These are phyloP conservation scores for Gavia stellata DNA, from an alignment of 2,113 vertebrate species.

Conservation along the genomic window DNA sequence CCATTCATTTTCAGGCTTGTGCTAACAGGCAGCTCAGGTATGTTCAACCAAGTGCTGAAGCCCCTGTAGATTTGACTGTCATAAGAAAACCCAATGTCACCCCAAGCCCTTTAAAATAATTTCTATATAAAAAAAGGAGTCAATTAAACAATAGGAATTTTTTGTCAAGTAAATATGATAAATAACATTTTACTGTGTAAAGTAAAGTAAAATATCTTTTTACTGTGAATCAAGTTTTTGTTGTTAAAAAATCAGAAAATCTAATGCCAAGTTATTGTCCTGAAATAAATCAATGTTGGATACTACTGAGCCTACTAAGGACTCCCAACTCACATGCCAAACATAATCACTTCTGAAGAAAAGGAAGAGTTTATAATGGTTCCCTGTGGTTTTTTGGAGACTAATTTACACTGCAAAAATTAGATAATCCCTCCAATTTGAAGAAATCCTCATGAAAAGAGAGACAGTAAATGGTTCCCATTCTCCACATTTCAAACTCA, in stretches of 20 bases:
- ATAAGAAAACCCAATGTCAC: not conserved
- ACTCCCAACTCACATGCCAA: not conserved
- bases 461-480: not conserved
- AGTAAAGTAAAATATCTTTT: not conserved
- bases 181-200: not conserved
- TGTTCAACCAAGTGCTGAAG: not conserved
- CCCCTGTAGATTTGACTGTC: not conserved
- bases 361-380: not conserved
- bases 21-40: not conserved
- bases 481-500: not conserved
- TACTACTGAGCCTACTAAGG: not conserved
- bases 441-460: not conserved
- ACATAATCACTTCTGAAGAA: not conserved
- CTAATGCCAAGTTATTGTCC: not conserved
- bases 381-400: not conserved
- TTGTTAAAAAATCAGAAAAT: not conserved
- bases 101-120: not conserved
- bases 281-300: not conserved
- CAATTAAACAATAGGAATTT: not conserved
- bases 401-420: not conserved
- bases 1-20: not conserved
- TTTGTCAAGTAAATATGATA: not conserved
- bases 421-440: not conserved
- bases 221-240: not conserved
- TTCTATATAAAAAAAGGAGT: not conserved